Conservation (phyloP, 1,140 invertebrate species). For the Spodoptera frugiperda region DNA sequence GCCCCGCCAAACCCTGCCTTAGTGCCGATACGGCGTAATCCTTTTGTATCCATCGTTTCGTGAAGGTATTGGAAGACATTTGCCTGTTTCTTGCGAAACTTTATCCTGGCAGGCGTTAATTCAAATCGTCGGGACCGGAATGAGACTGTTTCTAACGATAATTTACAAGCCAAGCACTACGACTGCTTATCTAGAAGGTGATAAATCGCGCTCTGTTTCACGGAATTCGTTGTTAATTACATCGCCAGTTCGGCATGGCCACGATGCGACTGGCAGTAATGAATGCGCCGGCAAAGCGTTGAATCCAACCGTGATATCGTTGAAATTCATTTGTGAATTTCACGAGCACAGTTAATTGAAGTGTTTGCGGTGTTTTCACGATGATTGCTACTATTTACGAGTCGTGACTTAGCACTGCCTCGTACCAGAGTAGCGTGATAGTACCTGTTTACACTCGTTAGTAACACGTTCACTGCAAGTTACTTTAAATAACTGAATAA, state of each 20-base stretch:
- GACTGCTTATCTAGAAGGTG: slow-evolving; percentile 34
- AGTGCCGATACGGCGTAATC: slow-evolving; percentile 40
- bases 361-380: slow-evolving; percentile 49
- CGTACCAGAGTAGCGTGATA: slow-evolving; percentile 25
- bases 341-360: slow-evolving; percentile 49
- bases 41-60: slow-evolving; percentile 14
- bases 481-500: neutral
- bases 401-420: slow-evolving; percentile 29
- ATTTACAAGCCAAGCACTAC: slow-evolving; percentile 38
- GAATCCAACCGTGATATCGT: slow-evolving; percentile 55
- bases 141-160: slow-evolving; percentile 25
- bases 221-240: slow-evolving; percentile 65
- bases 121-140: slow-evolving; percentile 37
- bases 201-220: slow-evolving; percentile 33
- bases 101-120: slow-evolving; percentile 37
- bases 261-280: slow-evolving; percentile 56
- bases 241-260: slow-evolving; percentile 51
- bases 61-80: slow-evolving; percentile 17
- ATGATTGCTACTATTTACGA: slow-evolving; percentile 36
- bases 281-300: slow-evolving; percentile 58
- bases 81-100: neutral
- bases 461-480: slow-evolving; percentile 14
- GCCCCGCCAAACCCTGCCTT: slow-evolving; percentile 1
- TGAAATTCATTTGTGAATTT: slow-evolving; percentile 58
- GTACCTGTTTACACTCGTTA: slow-evolving; percentile 22